Evolutionary conservation across 2,888 invertebrate species (phyloP).

Genomic region (Philonicus albiceps): DNA sequence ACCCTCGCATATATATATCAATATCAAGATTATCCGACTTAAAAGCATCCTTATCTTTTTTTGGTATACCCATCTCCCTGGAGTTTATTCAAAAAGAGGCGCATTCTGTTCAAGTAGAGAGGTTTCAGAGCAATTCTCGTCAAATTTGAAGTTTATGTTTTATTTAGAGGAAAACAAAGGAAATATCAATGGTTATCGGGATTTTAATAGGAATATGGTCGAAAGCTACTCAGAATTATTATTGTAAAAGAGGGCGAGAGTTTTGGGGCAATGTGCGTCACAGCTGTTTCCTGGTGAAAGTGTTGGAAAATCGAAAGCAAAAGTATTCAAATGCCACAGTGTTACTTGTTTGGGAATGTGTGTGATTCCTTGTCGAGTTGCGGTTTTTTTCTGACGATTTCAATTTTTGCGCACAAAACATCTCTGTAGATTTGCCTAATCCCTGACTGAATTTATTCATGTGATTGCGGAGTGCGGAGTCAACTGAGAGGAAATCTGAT

Average conservation of each 20-base stretch:
- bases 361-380: not conserved
- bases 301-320: not conserved
- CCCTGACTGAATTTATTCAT: not conserved
- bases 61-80: not conserved
- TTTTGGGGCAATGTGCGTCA: not conserved
- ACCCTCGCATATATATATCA: conserved; percentile 6
- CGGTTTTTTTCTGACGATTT: conserved; percentile 18
- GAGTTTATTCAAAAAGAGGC: not conserved
- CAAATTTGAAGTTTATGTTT: conserved; percentile 13
- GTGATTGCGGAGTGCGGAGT: not conserved
- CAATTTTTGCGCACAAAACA: not conserved
- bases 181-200: conserved; percentile 10
- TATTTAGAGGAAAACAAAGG: conserved; percentile 13
- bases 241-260: not conserved
- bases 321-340: not conserved
- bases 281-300: not conserved
- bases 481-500: conserved; percentile 17
- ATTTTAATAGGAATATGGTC: conserved; percentile 16
- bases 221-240: not conserved
- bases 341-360: not conserved
- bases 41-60: conserved; percentile 15
- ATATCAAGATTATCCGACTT: not conserved
- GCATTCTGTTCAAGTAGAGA: not conserved
- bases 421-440: not conserved
- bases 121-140: not conserved